A percentile compares a stretch with the other conserved stretches of the same genome.
These are phyloP conservation scores for Halichoerus grypus DNA, from an alignment of 2,113 vertebrate species.

Conservation along the genomic window DNA sequence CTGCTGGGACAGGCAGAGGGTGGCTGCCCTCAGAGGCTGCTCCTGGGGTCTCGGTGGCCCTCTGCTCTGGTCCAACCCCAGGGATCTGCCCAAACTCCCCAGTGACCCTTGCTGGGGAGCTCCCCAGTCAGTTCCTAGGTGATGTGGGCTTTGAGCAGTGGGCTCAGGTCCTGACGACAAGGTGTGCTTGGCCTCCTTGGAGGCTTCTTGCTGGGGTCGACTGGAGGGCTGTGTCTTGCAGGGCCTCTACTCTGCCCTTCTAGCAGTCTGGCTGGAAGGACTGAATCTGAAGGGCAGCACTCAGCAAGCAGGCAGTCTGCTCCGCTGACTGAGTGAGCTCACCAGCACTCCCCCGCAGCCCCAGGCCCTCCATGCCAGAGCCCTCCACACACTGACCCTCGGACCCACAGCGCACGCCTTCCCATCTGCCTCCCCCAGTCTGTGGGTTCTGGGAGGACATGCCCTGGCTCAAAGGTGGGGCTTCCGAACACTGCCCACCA, in stretches of 20 bases:
- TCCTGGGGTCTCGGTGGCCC: background rate
- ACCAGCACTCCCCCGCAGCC: rapidly evolving
- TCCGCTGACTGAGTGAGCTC: background rate
- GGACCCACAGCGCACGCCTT: rapidly evolving
- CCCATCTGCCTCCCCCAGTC: background rate
- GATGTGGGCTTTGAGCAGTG: rapidly evolving
- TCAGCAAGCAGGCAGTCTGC: rapidly evolving
- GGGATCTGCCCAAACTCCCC: background rate
- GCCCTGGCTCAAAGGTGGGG: background rate
- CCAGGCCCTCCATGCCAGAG: rapidly evolving
- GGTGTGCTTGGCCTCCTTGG: background rate
- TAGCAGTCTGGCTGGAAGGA: background rate
- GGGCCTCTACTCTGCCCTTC: background rate
- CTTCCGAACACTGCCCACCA: background rate
- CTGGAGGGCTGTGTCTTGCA: rapidly evolving
- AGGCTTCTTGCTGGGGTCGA: background rate
- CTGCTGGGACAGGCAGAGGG: background rate
- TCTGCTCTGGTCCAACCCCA: background rate
- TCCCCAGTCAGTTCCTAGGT: background rate
- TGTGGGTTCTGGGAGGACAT: background rate
- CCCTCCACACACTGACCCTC: background rate
- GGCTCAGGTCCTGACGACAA: background rate
- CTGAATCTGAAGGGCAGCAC: rapidly evolving
- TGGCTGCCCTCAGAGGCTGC: background rate
- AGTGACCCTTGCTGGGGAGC: background rate